A percentile compares a stretch with the other conserved stretches of the same genome.
Evolutionary conservation across 2,888 invertebrate genomes (phyloP).

Genomic region (Coecobrya sp.): DNA sequence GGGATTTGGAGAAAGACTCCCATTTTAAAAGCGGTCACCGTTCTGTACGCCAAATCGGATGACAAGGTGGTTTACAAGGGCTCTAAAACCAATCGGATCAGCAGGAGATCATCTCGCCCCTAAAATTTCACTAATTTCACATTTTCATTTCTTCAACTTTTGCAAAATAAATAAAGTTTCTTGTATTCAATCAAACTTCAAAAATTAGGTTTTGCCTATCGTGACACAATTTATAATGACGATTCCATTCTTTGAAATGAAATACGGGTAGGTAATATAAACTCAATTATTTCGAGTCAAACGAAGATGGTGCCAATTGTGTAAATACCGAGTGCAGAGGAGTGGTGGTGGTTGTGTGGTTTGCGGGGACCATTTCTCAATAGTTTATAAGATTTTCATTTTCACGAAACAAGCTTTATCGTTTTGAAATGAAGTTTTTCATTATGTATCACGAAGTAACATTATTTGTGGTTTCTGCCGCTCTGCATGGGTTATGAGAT

Average conservation of each 20-base stretch:
- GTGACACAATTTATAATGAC: no score
- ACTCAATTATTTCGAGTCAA: no score
- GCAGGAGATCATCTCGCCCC: neutral
- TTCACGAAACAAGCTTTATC: no score
- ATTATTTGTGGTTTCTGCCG: no score
- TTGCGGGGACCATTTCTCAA: neutral
- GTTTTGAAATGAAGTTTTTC: no score
- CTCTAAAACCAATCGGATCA: neutral
- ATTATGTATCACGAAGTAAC: no score
- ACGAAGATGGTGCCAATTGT: no score
- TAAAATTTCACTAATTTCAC: neutral
- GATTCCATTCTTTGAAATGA: no score
- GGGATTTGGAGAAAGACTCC: neutral
- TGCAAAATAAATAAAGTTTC: neutral
- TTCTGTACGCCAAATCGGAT: constrained; percentile 15
- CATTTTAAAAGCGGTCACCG: neutral
- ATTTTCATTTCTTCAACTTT: neutral
- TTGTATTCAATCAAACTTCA: neutral
- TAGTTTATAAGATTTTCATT: neutral
- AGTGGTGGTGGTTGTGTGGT: neutral
- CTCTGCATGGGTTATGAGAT: no score
- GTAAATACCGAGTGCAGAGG: neutral
- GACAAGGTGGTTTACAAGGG: constrained; percentile 13
- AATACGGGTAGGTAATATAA: no score
- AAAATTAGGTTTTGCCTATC: no score